These are phyloP conservation scores for Eledona agricola DNA, from an alignment of 2,888 invertebrate genomes.

Conservation along the genomic window DNA sequence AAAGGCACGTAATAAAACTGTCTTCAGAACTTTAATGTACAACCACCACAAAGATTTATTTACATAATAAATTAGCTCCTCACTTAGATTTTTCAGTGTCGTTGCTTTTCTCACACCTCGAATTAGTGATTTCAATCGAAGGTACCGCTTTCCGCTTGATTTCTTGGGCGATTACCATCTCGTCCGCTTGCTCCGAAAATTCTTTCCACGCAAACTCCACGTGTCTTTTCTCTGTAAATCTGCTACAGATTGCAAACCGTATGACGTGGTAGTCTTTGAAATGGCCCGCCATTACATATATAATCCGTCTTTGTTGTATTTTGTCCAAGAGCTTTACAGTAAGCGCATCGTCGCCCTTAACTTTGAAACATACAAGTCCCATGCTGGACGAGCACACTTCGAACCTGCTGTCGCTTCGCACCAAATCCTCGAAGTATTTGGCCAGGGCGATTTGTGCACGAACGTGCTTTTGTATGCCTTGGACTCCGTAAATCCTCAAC, in stretches of 20 bases:
- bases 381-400: slow-evolving; percentile 69
- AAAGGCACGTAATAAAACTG: too few species aligned
- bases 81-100: slow-evolving; percentile 47
- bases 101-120: slow-evolving; percentile 43
- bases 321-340: slow-evolving; percentile 77
- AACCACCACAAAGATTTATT: slow-evolving; percentile 2
- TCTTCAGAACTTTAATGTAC: too few species aligned
- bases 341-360: slow-evolving; percentile 76
- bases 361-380: slow-evolving; percentile 87
- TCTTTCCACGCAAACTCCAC: slow-evolving; percentile 75
- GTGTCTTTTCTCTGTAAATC: slow-evolving; percentile 74
- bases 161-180: slow-evolving; percentile 37
- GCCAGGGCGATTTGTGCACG: slow-evolving; percentile 81
- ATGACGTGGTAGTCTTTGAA: slow-evolving; percentile 75
- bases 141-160: slow-evolving; percentile 11
- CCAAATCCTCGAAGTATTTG: slow-evolving; percentile 79
- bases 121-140: slow-evolving; percentile 22
- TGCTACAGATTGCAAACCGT: slow-evolving; percentile 84
- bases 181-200: slow-evolving; percentile 47
- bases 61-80: slow-evolving; percentile 18
- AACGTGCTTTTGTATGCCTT: slow-evolving; percentile 81
- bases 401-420: slow-evolving; percentile 75
- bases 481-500: slow-evolving; percentile 81
- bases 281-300: slow-evolving; percentile 83
- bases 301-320: slow-evolving; percentile 77